Evolutionary conservation across 2,797 vertebrate species (phyloP).

Genomic region (Chanos chanos): DNA sequence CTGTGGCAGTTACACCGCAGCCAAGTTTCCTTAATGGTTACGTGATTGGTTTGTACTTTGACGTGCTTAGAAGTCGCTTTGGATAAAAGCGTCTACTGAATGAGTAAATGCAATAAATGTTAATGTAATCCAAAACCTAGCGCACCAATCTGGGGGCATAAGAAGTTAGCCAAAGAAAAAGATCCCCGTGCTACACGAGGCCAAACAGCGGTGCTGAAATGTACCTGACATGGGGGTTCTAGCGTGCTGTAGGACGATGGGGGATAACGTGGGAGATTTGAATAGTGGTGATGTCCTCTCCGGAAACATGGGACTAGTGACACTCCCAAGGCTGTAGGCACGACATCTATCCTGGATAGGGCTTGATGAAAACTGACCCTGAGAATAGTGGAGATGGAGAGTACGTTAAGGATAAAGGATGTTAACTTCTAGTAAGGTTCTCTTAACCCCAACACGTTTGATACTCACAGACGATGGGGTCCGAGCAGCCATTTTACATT

Average conservation of each 20-base stretch:
- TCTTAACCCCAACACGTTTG: not conserved
- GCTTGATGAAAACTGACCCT: slow-evolving; percentile 97
- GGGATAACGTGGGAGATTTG: slow-evolving; percentile 84
- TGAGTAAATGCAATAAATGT: too few species aligned
- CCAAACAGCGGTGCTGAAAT: too few species aligned
- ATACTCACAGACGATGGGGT: slow-evolving; percentile 82
- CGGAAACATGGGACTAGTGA: slow-evolving; percentile 77
- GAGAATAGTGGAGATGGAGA: not conserved
- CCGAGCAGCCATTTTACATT: slow-evolving; percentile 63
- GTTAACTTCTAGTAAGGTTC: not conserved
- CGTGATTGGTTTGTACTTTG: too few species aligned
- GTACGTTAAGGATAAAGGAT: not conserved
- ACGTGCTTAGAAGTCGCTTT: too few species aligned
- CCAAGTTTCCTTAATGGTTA: too few species aligned
- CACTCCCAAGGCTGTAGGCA: slow-evolving; percentile 86
- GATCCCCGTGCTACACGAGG: not conserved
- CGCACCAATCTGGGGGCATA: too few species aligned
- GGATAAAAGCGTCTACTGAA: too few species aligned
- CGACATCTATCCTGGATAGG: slow-evolving; percentile 83
- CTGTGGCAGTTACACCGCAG: too few species aligned
- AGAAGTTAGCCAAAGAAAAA: too few species aligned
- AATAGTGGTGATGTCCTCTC: slow-evolving; percentile 71
- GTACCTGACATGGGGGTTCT: slow-evolving; percentile 81
- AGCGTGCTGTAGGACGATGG: slow-evolving; percentile 73
- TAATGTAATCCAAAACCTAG: too few species aligned